Evolutionary conservation across 2,113 vertebrate genomes (phyloP).

Genomic region (Origma solitaria): DNA sequence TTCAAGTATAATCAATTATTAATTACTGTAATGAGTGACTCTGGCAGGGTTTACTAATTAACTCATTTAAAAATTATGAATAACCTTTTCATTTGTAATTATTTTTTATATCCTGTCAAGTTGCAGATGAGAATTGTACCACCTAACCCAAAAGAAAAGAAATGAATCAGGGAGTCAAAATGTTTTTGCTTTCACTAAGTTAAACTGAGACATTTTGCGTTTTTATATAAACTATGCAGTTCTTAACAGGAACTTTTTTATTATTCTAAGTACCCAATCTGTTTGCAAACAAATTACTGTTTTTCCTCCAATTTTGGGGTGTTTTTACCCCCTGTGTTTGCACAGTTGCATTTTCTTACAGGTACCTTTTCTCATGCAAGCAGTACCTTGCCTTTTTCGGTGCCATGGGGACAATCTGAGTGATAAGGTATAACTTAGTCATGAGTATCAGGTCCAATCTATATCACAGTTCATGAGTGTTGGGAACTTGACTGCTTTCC

Average conservation of each 20-base stretch:
- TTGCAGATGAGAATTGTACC: slow-evolving; percentile 63
- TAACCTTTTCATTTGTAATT: slow-evolving; percentile 90
- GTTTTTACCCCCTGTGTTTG: accelerated
- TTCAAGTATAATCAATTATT: slow-evolving; percentile 99
- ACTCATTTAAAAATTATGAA: slow-evolving; percentile 94
- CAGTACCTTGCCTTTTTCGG: neutral
- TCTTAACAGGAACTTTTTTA: neutral
- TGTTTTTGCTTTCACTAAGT: neutral
- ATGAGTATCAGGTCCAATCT: neutral
- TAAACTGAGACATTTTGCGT: neutral
- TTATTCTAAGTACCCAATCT: neutral
- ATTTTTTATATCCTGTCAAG: slow-evolving; percentile 76
- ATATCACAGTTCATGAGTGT: neutral
- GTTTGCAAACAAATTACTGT: neutral
- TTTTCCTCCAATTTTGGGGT: neutral
- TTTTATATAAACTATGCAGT: neutral
- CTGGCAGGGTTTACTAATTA: slow-evolving; percentile 92
- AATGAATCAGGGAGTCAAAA: neutral
- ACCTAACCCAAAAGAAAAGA: slow-evolving; percentile 16
- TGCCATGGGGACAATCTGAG: neutral
- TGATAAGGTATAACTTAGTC: neutral
- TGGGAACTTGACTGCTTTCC: neutral
- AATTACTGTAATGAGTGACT: slow-evolving; percentile 91
- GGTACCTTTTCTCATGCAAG: neutral
- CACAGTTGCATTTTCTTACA: neutral